Conservation (phyloP, 2,888 invertebrate genomes). For the Orchesellides sinensis region DNA sequence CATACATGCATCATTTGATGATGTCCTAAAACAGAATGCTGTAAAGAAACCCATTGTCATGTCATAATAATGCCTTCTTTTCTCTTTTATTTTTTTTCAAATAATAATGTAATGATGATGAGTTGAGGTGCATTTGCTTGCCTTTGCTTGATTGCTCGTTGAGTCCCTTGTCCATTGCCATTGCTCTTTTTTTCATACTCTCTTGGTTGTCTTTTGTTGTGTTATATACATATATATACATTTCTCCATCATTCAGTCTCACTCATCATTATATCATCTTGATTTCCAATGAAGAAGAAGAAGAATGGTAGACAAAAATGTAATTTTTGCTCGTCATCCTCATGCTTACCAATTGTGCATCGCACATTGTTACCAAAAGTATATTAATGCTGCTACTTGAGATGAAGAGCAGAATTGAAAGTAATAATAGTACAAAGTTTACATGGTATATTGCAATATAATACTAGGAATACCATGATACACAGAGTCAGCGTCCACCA, state of each 20-base stretch:
- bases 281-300: slow-evolving; percentile 42
- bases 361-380: slow-evolving; percentile 14
- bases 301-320: slow-evolving; percentile 16
- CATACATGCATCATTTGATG: background rate
- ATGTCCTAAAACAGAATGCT: slow-evolving; percentile 37
- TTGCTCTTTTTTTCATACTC: slow-evolving; percentile 25
- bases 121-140: slow-evolving; percentile 57
- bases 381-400: slow-evolving; percentile 22
- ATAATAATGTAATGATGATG: slow-evolving; percentile 31
- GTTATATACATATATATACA: background rate
- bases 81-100: slow-evolving; percentile 8
- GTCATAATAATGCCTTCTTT: slow-evolving; percentile 28
- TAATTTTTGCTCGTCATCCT: slow-evolving; percentile 66
- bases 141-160: slow-evolving; percentile 68
- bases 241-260: slow-evolving; percentile 23
- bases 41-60: slow-evolving; percentile 41
- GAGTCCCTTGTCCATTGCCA: slow-evolving; percentile 66
- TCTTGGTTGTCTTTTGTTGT: background rate
- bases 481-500: too few relatives aligned
- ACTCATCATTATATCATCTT: slow-evolving; percentile 50
- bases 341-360: slow-evolving; percentile 23
- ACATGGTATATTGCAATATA: too few relatives aligned
- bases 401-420: background rate
- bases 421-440: too few relatives aligned
- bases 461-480: too few relatives aligned